Evolutionary conservation across 2,797 vertebrate species (phyloP), one percentile per base, ranked within the genome.

Genomic region (Hozukius guyotensis): DNA sequence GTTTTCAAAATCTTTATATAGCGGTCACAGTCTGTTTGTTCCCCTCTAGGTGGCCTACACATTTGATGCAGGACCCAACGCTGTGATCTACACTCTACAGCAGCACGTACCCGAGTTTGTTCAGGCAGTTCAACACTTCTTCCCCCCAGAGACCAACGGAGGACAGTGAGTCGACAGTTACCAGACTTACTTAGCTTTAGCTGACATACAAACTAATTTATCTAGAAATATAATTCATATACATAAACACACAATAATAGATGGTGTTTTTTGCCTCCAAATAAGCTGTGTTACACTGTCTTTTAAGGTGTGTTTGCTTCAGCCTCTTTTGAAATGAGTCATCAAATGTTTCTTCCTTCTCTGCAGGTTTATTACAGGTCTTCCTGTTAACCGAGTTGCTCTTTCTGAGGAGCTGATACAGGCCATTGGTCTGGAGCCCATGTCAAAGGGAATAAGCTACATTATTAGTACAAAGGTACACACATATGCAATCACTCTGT

Each of bases 1-100:
- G 6, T 78, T 85, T 78, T 56, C 22, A 74, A 49, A 65, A 29
- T 74, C 20, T 27, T 57, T 14, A 20, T n/a, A 6, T 69, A 34
- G 49, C n/a, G 0, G 3, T 74, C 57, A 56, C 61, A 24, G 2
- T 53, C 14, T 82, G 12, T 78, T 56, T 80, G 24, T 81, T 78
- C 79, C 79, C 12, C 36, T 82, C 7, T 84, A 99, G 98, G 97
- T 96, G 25, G 97, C 97, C 0, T 99, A 99, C 92, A 98, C 97
- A 0, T 99, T 99, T 16, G 98, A 99, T 1, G 98, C 98, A 0
- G 98, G 98, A 34, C 97, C 98, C 81, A 99, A 99, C 0, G 98
- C 98, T 0, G 97, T 99, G 66, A 94, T 99, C 93, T 99, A 97
- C 87, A 90, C 89, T 6, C 92, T 97, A 72, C 94, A 96, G 0